Base-by-base conservation (phyloP, 2,888 invertebrate genomes). In the Lampropteryx suffumata region DNA sequence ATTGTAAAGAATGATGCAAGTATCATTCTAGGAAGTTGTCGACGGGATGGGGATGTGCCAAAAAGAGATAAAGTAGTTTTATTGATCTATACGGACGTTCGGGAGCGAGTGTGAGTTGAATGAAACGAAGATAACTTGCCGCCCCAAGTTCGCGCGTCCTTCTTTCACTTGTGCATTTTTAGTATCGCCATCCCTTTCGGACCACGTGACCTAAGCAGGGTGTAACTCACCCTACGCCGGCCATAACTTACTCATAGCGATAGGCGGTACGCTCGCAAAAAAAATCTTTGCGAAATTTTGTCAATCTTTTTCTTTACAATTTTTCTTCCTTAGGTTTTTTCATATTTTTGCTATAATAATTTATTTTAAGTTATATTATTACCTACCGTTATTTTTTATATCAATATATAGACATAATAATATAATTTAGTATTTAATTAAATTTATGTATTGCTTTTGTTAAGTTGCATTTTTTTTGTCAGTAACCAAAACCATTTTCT, bases 11-110 rank as follows among this genome's bases (percentile, higher is more conserved):
- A 86, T 74, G 76, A 71, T 73, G 69, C 68, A 73, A 74, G 84
- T 82, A 80, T 83, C 82, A 74, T 86, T 86, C 82, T 80, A 84
- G 85, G 87, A 89, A 89, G 84, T 83, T 79, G 77, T 72, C 80
- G 80, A 81, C 83, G 83, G 83, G 82, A 85, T 83, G 84, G 86
- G 90, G 87, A 90, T 89, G 90, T 90, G 91, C 91, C 91, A 90
- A 91, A 91, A 91, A 90, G 90, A 91, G 90, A 91, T 91, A 91
- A 91, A 91, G 90, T 90, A 90, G 90, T 91, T 91, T 91, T 91
- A 91, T 91, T 91, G 91, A 91, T 91, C 91, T 90, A 90, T 85
- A 89, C 89, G 88, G 89, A 90, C 89, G 84, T 88, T 87, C 85
- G 81, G 82, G 85, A 77, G 84, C 84, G 83, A 88, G 89, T 90